Evolutionary conservation across 2,888 invertebrate species (phyloP).

Genomic region (Eilema depressum): DNA sequence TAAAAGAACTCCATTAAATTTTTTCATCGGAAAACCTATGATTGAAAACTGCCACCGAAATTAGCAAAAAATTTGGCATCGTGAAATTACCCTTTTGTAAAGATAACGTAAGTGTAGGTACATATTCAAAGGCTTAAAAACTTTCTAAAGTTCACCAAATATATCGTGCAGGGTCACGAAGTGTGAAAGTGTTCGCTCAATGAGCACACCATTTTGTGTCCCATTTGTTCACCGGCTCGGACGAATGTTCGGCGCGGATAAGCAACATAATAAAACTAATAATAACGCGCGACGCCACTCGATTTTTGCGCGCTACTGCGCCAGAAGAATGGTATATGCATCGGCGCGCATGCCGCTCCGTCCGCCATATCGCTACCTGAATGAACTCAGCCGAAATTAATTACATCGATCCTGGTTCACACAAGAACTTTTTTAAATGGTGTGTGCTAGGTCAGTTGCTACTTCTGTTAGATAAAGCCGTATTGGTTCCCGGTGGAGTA

Average conservation of each 20-base stretch:
- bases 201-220: conserved; percentile 48
- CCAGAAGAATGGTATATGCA: conserved; percentile 37
- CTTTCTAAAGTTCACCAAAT: neutral
- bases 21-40: too few relatives aligned
- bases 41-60: too few relatives aligned
- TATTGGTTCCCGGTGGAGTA: too few relatives aligned
- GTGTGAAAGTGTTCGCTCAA: conserved; percentile 23
- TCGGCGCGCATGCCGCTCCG: conserved; percentile 28
- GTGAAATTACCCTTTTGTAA: too few relatives aligned
- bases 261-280: conserved; percentile 57
- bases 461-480: neutral
- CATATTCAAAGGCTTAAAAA: neutral
- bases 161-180: conserved; percentile 9
- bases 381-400: conserved; percentile 20
- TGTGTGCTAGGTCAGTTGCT: neutral
- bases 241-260: conserved; percentile 50
- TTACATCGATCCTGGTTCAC: conserved; percentile 9
- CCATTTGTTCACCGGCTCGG: conserved; percentile 52
- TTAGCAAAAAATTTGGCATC: too few relatives aligned
- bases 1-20: too few relatives aligned
- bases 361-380: conserved; percentile 10
- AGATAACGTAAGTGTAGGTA: too few relatives aligned
- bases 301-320: conserved; percentile 51
- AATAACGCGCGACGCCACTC: conserved; percentile 37
- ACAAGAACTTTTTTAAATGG: neutral